Evolutionary conservation across 2,113 vertebrate genomes (phyloP).

Genomic region (Heptranchias perlo): DNA sequence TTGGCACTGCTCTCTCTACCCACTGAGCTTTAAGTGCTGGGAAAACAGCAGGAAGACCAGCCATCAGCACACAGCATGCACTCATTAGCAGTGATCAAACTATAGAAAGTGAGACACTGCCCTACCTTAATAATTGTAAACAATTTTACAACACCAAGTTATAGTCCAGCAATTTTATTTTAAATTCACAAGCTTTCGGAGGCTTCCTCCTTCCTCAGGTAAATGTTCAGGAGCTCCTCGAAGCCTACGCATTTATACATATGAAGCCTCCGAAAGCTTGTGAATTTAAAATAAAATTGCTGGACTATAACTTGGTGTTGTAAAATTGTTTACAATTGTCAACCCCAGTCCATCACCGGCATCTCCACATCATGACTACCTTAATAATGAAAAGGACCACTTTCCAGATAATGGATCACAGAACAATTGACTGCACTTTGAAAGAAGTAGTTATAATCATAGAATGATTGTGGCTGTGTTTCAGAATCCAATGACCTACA

Average conservation of each 20-base stretch:
- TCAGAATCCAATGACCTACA: conserved; percentile 7
- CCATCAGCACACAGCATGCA: neutral
- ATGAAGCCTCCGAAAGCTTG: no score
- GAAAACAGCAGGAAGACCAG: neutral
- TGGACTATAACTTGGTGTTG: no score
- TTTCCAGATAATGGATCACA: neutral
- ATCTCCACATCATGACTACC: no score
- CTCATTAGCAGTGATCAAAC: neutral
- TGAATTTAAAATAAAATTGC: no score
- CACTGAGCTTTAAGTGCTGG: neutral
- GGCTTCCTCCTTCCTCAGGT: no score
- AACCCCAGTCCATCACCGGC: no score
- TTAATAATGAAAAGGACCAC: conserved; percentile 7
- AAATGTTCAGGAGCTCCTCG: no score
- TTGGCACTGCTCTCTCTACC: neutral
- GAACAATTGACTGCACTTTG: neutral
- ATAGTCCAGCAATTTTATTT: no score
- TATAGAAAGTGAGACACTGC: neutral
- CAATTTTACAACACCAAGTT: no score
- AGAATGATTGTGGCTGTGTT: neutral
- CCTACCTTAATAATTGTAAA: neutral
- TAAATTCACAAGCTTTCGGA: no score
- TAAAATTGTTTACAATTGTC: no score
- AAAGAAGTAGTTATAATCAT: conserved; percentile 4
- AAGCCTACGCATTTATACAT: no score